Evolutionary conservation across 2,113 vertebrate species (phyloP), one percentile per base, ranked within the genome.

Genomic region (Paedocypris sp.): DNA sequence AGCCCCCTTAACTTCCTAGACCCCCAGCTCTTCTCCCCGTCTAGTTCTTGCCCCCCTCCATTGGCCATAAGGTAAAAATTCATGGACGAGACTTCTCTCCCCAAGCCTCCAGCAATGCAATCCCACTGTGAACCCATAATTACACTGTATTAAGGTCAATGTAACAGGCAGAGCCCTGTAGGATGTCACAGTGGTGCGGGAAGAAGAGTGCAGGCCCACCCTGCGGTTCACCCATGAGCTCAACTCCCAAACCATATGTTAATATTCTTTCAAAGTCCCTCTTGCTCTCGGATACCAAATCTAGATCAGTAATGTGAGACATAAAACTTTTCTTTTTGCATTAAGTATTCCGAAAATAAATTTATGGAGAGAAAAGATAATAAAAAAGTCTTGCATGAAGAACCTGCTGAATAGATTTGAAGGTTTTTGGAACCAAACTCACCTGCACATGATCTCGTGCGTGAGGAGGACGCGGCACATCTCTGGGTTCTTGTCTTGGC

Each of bases 401-500:
- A n/a, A n/a, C n/a, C n/a, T n/a, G n/a, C n/a, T n/a, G n/a, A n/a
- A n/a, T n/a, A n/a, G n/a, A n/a, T n/a, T n/a, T n/a, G n/a, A n/a
- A n/a, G n/a, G n/a, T n/a, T n/a, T n/a, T n/a, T n/a, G n/a, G n/a
- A n/a, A n/a, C n/a, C 36, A 4, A 31, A 49, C 83, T 77, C 60
- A 92, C 91, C 91, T 93, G 91, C 91, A 94, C 91, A 93, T 93
- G 80, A 91, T 93, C 82, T 93, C 91, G 2, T 93, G 91, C 25
- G 94, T 96, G 62, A 95, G 92, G 6, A 98, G 87, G 53, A 96
- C 93, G 0, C 93, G 89, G 33, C 94, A 97, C 94, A 97, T 96
- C 83, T 97, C 92, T 0, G 94, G 94, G 80, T 95, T 97, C 78
- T 97, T 97, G 85, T 97, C 93, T 36, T 97, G 94, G 4, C 94